Percentiles rank a stretch among this genome's conserved stretches.
These are phyloP conservation scores for Lipophrys pholis DNA, from an alignment of 2,113 vertebrate species.

Conservation along the genomic window DNA sequence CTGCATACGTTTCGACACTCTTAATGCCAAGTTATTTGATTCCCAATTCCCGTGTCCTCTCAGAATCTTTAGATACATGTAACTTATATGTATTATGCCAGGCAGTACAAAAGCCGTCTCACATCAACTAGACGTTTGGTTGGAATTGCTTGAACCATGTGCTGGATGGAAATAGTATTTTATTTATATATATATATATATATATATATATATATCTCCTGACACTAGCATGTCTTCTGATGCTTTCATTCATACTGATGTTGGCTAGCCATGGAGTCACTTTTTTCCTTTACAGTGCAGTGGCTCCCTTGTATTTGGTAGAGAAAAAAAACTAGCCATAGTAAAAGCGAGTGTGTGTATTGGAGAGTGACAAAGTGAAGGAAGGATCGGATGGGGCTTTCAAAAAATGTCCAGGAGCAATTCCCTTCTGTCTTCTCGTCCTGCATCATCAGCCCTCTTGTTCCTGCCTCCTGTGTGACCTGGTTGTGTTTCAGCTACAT, in stretches of 20 bases:
- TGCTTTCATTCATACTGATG: constrained; percentile 23
- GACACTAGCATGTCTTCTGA: neutral
- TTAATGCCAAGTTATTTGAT: too few species aligned
- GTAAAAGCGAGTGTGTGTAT: constrained; percentile 28
- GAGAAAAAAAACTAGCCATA: neutral
- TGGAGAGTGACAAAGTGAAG: constrained; percentile 34
- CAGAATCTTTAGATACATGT: too few species aligned
- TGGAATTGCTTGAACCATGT: too few species aligned
- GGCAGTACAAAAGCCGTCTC: too few species aligned
- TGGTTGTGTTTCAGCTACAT: constrained; percentile 77
- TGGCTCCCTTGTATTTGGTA: constrained; percentile 9
- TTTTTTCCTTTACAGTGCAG: constrained; percentile 3
- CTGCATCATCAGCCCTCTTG: constrained; percentile 63
- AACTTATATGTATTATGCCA: too few species aligned
- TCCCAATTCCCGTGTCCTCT: too few species aligned
- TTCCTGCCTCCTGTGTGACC: constrained; percentile 69
- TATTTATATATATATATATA: too few species aligned
- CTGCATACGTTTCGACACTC: too few species aligned
- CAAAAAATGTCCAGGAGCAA: constrained; percentile 73
- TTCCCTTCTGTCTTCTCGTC: constrained; percentile 55
- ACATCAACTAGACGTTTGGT: too few species aligned
- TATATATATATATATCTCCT: neutral
- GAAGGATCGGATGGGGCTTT: constrained; percentile 64
- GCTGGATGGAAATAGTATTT: too few species aligned
- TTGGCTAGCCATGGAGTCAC: neutral